Evolutionary conservation across 2,888 invertebrate species (phyloP).

Genomic region (Euplexia lucipara): DNA sequence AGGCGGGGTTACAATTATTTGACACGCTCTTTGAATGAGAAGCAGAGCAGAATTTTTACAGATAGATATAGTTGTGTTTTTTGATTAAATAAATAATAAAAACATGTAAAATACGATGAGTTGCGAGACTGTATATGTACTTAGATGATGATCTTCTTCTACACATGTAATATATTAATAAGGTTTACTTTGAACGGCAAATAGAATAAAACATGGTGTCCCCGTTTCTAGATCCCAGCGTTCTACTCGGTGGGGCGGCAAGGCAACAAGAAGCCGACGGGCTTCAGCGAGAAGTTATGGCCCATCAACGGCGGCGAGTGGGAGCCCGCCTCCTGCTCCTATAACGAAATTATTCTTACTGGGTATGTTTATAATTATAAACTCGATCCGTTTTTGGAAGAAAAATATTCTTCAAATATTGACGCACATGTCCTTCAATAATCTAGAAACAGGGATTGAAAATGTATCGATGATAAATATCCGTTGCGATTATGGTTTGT

Average conservation of each 20-base stretch:
- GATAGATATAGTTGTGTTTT: too few species aligned
- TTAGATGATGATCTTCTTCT: too few species aligned
- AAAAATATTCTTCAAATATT: background rate
- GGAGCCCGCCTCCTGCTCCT: conserved; percentile 98
- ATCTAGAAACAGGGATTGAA: too few species aligned
- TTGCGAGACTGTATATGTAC: too few species aligned
- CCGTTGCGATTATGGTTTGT: too few species aligned
- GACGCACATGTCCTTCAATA: too few species aligned
- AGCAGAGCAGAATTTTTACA: too few species aligned
- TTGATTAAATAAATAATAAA: too few species aligned
- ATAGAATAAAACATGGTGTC: background rate
- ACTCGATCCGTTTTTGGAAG: background rate
- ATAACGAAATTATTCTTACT: conserved; percentile 99
- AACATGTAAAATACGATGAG: too few species aligned
- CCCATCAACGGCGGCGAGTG: conserved; percentile 99
- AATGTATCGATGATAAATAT: too few species aligned
- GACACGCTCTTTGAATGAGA: too few species aligned
- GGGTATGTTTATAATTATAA: conserved; percentile 91
- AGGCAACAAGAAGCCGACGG: conserved; percentile 94
- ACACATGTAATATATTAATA: too few species aligned
- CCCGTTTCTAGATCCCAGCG: conserved; percentile 93
- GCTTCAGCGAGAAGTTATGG: conserved; percentile 98
- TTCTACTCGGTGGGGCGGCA: conserved; percentile 98
- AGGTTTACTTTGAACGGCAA: background rate
- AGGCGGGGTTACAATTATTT: background rate